Conservation (phyloP, 2,113 vertebrate species). For the Hydropotes inermis region DNA sequence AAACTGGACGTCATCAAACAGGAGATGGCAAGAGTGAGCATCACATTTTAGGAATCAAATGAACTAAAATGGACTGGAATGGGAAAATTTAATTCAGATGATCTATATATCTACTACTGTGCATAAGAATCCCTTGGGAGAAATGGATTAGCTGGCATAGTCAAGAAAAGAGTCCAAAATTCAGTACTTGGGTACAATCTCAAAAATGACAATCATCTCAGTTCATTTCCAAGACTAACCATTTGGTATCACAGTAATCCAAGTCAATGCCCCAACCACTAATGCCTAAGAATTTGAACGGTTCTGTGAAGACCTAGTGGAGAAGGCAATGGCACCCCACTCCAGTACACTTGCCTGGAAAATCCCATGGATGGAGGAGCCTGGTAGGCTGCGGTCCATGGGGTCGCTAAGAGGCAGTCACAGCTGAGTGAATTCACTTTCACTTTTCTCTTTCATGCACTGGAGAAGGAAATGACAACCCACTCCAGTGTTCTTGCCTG, state of each 20-base stretch:
- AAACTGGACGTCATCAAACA: background rate
- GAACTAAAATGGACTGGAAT: background rate
- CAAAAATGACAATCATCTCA: background rate
- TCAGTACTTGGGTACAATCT: background rate
- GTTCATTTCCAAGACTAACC: background rate
- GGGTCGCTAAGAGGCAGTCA: too few relatives aligned
- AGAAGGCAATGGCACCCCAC: too few relatives aligned
- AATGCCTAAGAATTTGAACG: background rate
- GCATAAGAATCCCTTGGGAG: background rate
- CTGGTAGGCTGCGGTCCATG: too few relatives aligned
- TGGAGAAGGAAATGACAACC: too few relatives aligned
- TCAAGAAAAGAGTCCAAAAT: background rate
- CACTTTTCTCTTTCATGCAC: too few relatives aligned
- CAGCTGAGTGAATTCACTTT: too few relatives aligned
- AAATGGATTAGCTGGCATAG: background rate
- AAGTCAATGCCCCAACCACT: background rate
- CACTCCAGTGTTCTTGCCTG: too few relatives aligned
- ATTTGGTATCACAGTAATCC: background rate
- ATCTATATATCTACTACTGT: background rate
- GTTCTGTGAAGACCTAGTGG: background rate
- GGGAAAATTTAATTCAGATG: background rate
- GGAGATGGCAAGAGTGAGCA: background rate
- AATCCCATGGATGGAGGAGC: too few relatives aligned
- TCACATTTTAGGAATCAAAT: background rate
- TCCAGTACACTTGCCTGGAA: too few relatives aligned